phyloP scores from a whole-genome alignment of 2,113 vertebrate species.

The Turnix velox region DNA sequence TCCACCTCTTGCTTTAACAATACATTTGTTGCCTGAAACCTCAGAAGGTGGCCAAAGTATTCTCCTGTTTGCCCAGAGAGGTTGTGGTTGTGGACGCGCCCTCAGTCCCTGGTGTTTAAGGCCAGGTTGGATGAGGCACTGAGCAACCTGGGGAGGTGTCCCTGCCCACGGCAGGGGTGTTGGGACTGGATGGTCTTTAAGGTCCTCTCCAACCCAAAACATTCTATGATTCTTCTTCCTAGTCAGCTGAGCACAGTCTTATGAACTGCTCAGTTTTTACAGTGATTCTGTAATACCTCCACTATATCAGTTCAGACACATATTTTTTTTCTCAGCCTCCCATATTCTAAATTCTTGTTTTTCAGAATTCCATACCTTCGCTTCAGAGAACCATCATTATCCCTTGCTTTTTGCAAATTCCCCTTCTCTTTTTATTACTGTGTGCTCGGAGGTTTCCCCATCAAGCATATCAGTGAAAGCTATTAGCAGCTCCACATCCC shows the following conservation, averaged over 20 bases:
- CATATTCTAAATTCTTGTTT: background rate
- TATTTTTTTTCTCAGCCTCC: background rate
- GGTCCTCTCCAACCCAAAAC: no score
- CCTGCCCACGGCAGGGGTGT: no score
- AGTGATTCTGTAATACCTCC: background rate
- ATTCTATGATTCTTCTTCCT: no score
- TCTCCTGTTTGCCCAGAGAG: no score
- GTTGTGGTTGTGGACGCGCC: no score
- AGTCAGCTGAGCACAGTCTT: background rate
- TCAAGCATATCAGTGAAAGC: background rate
- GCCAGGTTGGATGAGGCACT: no score
- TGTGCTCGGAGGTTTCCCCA: background rate
- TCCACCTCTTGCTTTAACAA: no score
- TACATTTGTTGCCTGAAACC: no score
- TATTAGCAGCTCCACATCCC: background rate
- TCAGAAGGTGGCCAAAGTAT: no score
- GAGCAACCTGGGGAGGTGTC: no score
- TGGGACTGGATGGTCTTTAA: no score
- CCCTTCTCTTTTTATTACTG: background rate
- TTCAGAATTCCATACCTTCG: background rate
- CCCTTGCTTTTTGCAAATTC: background rate
- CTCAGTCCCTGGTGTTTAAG: no score
- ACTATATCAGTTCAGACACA: background rate
- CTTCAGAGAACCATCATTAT: background rate
- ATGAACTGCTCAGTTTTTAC: background rate